Conservation (phyloP, 1,140 invertebrate genomes). For the Battus philenor region DNA sequence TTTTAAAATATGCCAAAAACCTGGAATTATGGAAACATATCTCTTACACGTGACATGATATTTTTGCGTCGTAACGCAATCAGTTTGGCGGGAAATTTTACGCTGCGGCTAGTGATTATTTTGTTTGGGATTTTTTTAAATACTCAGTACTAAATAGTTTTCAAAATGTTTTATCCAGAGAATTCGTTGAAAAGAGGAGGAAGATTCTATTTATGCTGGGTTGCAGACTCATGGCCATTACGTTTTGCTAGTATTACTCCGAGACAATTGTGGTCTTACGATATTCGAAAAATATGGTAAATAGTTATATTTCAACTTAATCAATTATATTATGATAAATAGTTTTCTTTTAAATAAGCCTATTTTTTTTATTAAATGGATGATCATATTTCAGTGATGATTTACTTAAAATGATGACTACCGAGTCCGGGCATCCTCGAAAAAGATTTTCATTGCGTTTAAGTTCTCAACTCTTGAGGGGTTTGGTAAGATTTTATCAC, state of each 20-base stretch:
- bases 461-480: conserved; percentile 55
- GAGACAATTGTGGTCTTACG: conserved; percentile 54
- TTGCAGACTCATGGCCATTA: conserved; percentile 63
- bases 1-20: too few species aligned
- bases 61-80: too few species aligned
- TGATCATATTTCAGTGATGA: conserved; percentile 53
- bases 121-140: not conserved
- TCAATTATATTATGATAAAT: conserved; percentile 2
- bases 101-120: not conserved
- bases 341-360: not conserved
- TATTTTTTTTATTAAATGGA: conserved; percentile 10
- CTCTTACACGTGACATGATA: too few species aligned
- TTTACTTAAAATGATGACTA: conserved; percentile 47
- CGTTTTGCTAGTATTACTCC: conserved; percentile 57
- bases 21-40: too few species aligned
- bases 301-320: conserved; percentile 1
- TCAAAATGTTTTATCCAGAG: conserved; percentile 62
- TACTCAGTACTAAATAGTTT: too few species aligned
- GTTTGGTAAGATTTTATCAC: conserved; percentile 52
- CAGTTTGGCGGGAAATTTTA: conserved; percentile 24
- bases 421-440: conserved; percentile 49
- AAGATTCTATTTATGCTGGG: conserved; percentile 65
- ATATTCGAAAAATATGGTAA: conserved; percentile 63
- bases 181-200: conserved; percentile 54
- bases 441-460: conserved; percentile 58